Base-by-base conservation (phyloP, 35 echinoderm and acorn worm genomes). In the Apostichopus parvimensis region DNA sequence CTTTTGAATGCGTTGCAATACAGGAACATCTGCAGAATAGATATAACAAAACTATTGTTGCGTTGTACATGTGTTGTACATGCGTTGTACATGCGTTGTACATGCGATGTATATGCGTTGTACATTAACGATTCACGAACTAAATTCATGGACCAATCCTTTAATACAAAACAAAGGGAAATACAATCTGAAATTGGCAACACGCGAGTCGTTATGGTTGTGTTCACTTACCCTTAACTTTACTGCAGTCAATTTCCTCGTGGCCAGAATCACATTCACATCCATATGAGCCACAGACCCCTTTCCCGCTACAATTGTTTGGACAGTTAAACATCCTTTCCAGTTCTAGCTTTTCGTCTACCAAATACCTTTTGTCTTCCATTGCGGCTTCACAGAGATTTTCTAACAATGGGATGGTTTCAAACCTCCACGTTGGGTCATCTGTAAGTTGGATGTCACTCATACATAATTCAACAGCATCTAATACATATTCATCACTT, bases 371-470 rank as follows among this genome's bases (percentile, higher is more conserved):
- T 78, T 95, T 91, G 2, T 45, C 61, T 64, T 96, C 81, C 18
- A 95, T 65, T 15, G 95, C 95, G 4, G 93, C 87, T 57, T 99
- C 97, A 73, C 97, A 99, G 24, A 94, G 82, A 79, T 96, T 99
- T 80, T 99, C 97, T 9, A 99, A 60, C 6, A 99, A 65, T 24
- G 95, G 92, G 17, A 93, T 91, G 22, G 95, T 93, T 72, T 96
- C 93, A 17, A 92, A 92, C 64, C 87, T 89, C 97, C 97, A 99
- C 8, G 83, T 88, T 17, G 95, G 90, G 83, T 99, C 95, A 77
- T 99, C 97, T 6, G 97, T 99, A 45, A 99, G 70, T 77, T 96
- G 97, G 15, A 99, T 82, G 64, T 99, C 97, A 23, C 91, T 91
- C 7, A 94, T 66, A 77, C 97, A 99, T 87, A 99, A 90, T 77